These are phyloP conservation scores for Pristionchus exspectatus DNA, from an alignment of 2,888 invertebrate genomes.

Conservation along the genomic window DNA sequence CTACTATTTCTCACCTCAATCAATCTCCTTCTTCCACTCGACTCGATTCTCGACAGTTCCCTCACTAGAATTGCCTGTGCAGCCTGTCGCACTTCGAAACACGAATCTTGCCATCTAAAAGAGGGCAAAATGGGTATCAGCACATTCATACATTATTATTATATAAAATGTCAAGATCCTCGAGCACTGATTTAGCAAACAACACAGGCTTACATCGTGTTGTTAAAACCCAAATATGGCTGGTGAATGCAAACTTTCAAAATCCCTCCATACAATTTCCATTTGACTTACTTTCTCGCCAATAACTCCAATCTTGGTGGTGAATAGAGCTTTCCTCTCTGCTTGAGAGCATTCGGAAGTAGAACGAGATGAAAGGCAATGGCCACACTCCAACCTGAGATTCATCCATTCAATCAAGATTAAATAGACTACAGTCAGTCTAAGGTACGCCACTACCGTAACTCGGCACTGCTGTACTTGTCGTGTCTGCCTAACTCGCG, in stretches of 20 bases:
- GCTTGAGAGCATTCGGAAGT: conserved; percentile 91
- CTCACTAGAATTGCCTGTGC: conserved; percentile 95
- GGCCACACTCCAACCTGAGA: conserved; percentile 97
- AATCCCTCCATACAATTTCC: background rate
- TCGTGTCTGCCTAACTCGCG: no score
- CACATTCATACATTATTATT: background rate
- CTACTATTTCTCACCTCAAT: conserved; percentile 35
- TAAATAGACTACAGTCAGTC: background rate
- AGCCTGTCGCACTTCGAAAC: conserved; percentile 94
- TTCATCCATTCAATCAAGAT: conserved; percentile 79
- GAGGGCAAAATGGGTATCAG: background rate
- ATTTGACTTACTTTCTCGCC: conserved; percentile 86
- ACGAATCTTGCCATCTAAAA: conserved; percentile 93
- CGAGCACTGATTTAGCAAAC: background rate
- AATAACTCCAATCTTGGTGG: conserved; percentile 97
- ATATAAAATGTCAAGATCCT: no score
- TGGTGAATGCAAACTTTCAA: no score
- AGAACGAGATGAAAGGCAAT: conserved; percentile 97
- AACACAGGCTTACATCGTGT: no score
- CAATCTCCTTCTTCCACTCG: conserved; percentile 84
- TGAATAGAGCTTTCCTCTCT: conserved; percentile 87
- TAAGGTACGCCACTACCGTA: background rate
- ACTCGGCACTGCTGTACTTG: no score
- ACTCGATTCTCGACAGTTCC: conserved; percentile 91
- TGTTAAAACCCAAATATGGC: no score